Evolutionary conservation across 2,797 vertebrate species (phyloP), one percentile per base, ranked within the genome.

Genomic region (Lacerta bilineata): DNA sequence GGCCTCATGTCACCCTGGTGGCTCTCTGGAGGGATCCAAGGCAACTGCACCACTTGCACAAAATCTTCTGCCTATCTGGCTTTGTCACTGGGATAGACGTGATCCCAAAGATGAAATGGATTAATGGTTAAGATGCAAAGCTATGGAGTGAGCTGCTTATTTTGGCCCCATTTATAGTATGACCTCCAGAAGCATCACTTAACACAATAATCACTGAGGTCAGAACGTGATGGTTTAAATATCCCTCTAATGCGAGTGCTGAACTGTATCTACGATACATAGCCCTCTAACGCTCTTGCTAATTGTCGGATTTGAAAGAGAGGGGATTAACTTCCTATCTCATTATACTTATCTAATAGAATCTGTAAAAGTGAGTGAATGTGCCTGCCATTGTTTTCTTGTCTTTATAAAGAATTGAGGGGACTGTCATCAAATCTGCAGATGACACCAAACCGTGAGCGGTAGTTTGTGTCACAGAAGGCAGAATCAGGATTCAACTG

Each of bases 241-340:
- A 94, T 92, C 91, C 90, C 79, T 89, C 88, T 93, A 92, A 80
- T 79, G 10, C 93, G 88, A 61, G 84, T 91, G 86, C 92, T 91
- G 90, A 94, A n/a, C 94, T 85, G 86, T 83, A 93, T 89, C 90
- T 27, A 85, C 50, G 50, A 55, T 55, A 55, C 20, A 64, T 78
- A 91, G 88, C 43, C 66, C 84, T 75, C 72, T 93, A 93, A 92
- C 90, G 88, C 15, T 29, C 27, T 6, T 84, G 93, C 93, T 94
- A 95, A 94, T 94, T 91, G 95, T 92, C 85, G 93, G 94, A 91
- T 82, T 93, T 92, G 91, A 95, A 94, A 94, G 93, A 89, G 92
- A 92, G 93, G 84, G 92, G 95, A 95, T 96, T 94, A 96, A 93
- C 92, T 94, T 93, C 90, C 93, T 87, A 94, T 94, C 95, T 94